A percentile compares a stretch with the other conserved stretches of the same genome.
Evolutionary conservation across 2,113 vertebrate genomes (phyloP).

Genomic region (Tinamus guttatus): DNA sequence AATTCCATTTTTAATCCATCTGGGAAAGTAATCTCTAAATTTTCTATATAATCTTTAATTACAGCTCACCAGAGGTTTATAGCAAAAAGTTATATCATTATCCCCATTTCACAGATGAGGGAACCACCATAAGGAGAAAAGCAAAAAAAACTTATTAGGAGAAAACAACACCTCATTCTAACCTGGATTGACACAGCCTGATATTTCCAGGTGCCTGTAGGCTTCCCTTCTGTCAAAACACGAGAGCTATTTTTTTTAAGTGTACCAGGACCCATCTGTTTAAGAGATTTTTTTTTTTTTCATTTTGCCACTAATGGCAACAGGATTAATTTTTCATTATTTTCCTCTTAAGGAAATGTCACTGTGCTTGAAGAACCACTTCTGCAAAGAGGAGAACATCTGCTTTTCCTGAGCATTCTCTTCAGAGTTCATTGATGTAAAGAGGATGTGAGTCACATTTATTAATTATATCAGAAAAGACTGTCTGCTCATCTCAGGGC

Average conservation of each 20-base stretch:
- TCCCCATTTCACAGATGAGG: not conserved
- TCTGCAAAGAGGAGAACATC: not conserved
- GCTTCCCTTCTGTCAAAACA: not conserved
- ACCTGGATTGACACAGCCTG: not conserved
- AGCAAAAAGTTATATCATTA: not conserved
- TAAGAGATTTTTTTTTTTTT: too few species aligned
- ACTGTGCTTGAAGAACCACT: not conserved
- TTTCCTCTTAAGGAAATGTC: conserved; percentile 30
- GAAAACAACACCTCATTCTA: not conserved
- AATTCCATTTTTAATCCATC: not conserved
- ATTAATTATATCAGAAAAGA: not conserved
- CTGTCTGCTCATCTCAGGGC: not conserved
- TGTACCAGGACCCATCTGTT: not conserved
- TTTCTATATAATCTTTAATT: not conserved
- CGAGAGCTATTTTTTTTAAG: not conserved
- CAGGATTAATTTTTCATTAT: conserved; percentile 57
- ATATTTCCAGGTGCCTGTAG: not conserved
- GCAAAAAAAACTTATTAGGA: not conserved
- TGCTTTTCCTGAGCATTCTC: not conserved
- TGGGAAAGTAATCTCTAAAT: not conserved
- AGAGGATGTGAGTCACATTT: not conserved
- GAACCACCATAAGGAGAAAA: not conserved
- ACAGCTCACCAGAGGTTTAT: not conserved
- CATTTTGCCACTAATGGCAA: not conserved
- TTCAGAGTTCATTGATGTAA: not conserved